These are phyloP conservation scores for Odocoileus virginianus DNA, from an alignment of 2,113 vertebrate species.

Conservation along the genomic window DNA sequence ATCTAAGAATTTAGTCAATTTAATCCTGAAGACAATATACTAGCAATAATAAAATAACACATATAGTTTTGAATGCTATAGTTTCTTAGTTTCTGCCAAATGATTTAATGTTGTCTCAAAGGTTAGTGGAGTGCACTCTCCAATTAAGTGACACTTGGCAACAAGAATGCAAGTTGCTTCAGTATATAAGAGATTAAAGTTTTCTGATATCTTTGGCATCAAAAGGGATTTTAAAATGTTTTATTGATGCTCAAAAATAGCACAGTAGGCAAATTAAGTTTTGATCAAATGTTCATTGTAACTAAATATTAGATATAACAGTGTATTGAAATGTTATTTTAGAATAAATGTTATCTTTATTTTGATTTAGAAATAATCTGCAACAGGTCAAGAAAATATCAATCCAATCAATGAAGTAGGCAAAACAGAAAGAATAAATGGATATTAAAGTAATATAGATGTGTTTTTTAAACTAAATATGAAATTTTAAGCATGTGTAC, in stretches of 20 bases:
- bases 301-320: not conserved
- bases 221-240: constrained; percentile 8
- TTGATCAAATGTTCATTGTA: not conserved
- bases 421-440: not conserved
- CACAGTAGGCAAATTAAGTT: not conserved
- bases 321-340: not conserved
- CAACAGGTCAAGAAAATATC: not conserved
- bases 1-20: not conserved
- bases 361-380: not conserved
- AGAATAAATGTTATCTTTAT: not conserved
- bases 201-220: not conserved
- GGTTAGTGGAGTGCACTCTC: not conserved
- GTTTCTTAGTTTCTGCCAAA: not conserved
- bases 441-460: not conserved
- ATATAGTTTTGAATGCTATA: not conserved
- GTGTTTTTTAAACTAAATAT: not conserved
- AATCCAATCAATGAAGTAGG: not conserved
- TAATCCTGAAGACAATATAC: not conserved
- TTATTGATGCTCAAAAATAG: not conserved
- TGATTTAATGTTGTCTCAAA: not conserved
- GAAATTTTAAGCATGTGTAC: not conserved
- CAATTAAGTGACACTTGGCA: not conserved
- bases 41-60: not conserved
- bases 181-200: not conserved
- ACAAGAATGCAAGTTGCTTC: not conserved